Evolutionary conservation across 2,113 vertebrate species (phyloP), one percentile per base, ranked within the genome.

Genomic region (Clupea harengus): DNA sequence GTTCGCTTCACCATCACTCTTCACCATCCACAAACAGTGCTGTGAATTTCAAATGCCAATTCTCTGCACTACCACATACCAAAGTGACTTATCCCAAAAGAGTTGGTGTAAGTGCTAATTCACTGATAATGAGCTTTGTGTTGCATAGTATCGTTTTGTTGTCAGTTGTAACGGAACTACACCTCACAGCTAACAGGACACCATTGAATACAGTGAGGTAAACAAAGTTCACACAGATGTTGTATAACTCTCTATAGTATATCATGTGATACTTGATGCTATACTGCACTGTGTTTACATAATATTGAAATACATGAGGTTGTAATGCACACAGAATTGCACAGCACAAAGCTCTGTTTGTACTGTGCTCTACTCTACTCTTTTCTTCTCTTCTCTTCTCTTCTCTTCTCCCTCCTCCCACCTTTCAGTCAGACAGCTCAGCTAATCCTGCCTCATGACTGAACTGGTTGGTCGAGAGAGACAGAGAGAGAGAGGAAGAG

Each of bases 341-440:
- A 64, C 64, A 45, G 39, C 60, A 84, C 60, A 84, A 22, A 44
- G 45, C 28, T 11, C 20, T 25, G 81, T 64, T 46, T 4, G 6
- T 47, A 39, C 72, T 60, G 44, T 39, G 39, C 39, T 39, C 39
- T 39, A 39, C 39, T 39, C 39, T 39, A 50, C 45, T 47, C 82
- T 45, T 57, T 32, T 50, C 72, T 75, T 52, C 75, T 82, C 49
- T 13, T 15, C 45, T 54, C 47, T 45, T 6, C 2, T 54, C 46
- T 82, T 86, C 45, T 78, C 75, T 47, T 22, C 60, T 80, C 54
- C 84, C 22, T 80, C 45, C 20, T 18, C 28, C 22, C 4, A 67
- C 60, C 60, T 67, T 67, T 67, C 22, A 81, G 45, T 57, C n/a
- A 81, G 52, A 87, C 67, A 80, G 39, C 64, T 84, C 22, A 3